Base-by-base conservation (phyloP, 2,113 vertebrate genomes). In the Tupaia tana region DNA sequence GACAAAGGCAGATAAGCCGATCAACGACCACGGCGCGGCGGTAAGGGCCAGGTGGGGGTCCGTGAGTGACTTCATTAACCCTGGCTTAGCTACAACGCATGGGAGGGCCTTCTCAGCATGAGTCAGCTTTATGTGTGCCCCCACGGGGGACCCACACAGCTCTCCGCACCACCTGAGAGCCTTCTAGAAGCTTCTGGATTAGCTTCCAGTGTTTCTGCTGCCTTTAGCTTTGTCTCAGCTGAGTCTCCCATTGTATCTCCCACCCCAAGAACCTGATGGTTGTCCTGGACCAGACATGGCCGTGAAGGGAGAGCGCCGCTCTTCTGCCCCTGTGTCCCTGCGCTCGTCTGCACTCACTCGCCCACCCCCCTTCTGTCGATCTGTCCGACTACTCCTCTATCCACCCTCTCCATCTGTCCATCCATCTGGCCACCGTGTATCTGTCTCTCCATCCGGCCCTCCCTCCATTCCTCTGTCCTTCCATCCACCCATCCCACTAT, bases 21-120 rank as follows among this genome's bases (percentile, higher is more conserved):
- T 4, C 1, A 15, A 11, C 13, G 2, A 7, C 54, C 15, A 29
- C 2, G 8, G 19, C 52, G 31, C 0, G 6, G 73, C 0, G 81
- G 10, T 8, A 4, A 31, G 25, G 12, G 73, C 56, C 1, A 0
- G 0, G 2, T 5, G 24, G n/a, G 56, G 14, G 18, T 5, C 77
- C 58, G 0, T 0, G 8, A 10, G 20, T 52, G 77, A 22, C 77
- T 52, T 31, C 79, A 13, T 63, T 74, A 73, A 19, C 90, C 82
- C 89, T 0, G 58, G 24, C 4, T 7, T 1, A 6, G 0, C 63
- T 15, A 2, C 16, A 7, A 34, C 22, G 11, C 16, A 27, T 11
- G 2, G 0, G 22, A 0, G 27, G 73, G 18, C 1, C 9, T 27
- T 63, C 82, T 9, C 18, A 12, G 29, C 9, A 4, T 31, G 64